Base-by-base conservation (phyloP, 2,888 invertebrate species). In the Ophonus ardosiacus region DNA sequence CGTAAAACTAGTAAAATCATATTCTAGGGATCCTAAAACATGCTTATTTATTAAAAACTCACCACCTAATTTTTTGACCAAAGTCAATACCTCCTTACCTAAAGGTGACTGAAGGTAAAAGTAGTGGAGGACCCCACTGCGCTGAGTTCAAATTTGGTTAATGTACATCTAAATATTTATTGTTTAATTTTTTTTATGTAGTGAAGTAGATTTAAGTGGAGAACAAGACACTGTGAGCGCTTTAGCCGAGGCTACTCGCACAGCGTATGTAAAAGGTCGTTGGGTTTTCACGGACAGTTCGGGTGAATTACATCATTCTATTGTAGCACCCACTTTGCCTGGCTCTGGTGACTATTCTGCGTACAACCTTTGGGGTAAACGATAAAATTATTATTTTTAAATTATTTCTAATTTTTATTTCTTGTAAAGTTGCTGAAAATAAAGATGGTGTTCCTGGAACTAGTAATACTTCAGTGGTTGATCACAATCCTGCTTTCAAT, bases 301-400 rank as follows among this genome's bases (percentile, higher is more conserved):
- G 68, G 93, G 94, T 86, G 95, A 96, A 90, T 91, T 94, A 87
- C 95, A 95, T 88, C 95, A 96, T 91, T 93, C 94, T 68, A 96
- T 98, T 86, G 96, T 97, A 56, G 96, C 96, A n/a, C 97, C 98
- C 0, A 95, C 96, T 88, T 91, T 97, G 87, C 96, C 97, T 86
- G 95, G 95, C 3, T 96, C 96, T 87, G 97, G 97, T 0, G 97
- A 98, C 91, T 97, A 96, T 90, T 94, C 96, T 7, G 95, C 94
- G 87, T 97, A 94, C 91, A 94, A 93, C 90, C 92, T 95, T 86
- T 97, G 96, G 96, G 94, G 97, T 95, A 92, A 93, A 90, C 59
- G 15, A 59, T 17, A 7, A 51, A 3, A 51, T 51, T 51, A 1
- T 51, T 68, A 17, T 63, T 74, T 71, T 76, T 40, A 56, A 59